phyloP scores from a whole-genome alignment of 2,888 invertebrate genomes.

The Tenthredo scrophulariae region DNA sequence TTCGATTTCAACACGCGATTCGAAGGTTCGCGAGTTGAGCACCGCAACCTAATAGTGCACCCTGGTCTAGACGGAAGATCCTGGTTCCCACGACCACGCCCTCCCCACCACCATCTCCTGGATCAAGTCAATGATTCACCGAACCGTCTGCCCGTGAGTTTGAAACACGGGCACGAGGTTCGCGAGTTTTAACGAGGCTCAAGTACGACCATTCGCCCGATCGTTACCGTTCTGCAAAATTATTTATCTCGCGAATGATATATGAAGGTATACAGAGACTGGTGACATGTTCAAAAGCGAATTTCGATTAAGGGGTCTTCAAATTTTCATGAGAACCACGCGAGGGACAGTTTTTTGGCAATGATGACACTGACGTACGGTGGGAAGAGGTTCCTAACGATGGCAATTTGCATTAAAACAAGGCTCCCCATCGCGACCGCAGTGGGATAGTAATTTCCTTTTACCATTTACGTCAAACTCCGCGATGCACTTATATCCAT shows the following conservation, averaged over 20 bases:
- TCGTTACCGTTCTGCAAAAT: conserved; percentile 20
- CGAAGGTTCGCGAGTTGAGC: conserved; percentile 62
- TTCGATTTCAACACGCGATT: conserved; percentile 7
- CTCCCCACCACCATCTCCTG: conserved; percentile 66
- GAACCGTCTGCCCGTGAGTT: conserved; percentile 64
- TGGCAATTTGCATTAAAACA: conserved; percentile 61
- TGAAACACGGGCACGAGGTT: conserved; percentile 35
- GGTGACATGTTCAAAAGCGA: background rate
- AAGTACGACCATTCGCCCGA: background rate
- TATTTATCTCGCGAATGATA: background rate
- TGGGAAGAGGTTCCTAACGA: conserved; percentile 66
- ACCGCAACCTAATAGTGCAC: conserved; percentile 64
- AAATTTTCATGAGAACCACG: background rate
- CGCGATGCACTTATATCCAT: conserved; percentile 57
- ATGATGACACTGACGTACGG: conserved; percentile 60
- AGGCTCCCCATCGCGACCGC: conserved; percentile 58
- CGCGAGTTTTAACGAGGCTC: conserved; percentile 40
- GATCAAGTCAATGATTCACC: conserved; percentile 66
- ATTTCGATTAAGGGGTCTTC: background rate
- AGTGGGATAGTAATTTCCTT: conserved; percentile 66
- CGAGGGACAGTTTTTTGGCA: conserved; percentile 21
- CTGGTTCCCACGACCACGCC: conserved; percentile 75
- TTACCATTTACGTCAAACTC: conserved; percentile 65
- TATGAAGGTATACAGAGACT: background rate
- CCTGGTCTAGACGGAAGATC: conserved; percentile 74